Percentiles rank a stretch among this genome's conserved stretches.
Evolutionary conservation across 2,888 invertebrate species (phyloP).

Genomic region (Nudaria mundana): DNA sequence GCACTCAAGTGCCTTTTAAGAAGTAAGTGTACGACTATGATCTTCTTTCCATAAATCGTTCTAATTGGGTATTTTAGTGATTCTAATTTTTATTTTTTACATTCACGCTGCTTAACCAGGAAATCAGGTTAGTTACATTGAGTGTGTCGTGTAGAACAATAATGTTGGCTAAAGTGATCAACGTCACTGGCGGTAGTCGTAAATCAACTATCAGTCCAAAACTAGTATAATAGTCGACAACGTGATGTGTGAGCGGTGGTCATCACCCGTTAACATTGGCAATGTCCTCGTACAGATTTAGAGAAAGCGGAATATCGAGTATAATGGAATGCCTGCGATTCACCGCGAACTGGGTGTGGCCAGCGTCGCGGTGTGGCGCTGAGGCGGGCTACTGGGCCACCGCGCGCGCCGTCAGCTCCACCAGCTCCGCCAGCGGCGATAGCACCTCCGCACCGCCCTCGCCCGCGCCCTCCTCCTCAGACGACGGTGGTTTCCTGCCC

Average conservation of each 20-base stretch:
- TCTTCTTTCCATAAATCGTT: no score
- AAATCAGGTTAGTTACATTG: slow-evolving; percentile 66
- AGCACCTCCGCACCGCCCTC: slow-evolving; percentile 55
- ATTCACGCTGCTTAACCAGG: slow-evolving; percentile 50
- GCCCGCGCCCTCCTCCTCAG: slow-evolving; percentile 82
- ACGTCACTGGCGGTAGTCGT: not conserved
- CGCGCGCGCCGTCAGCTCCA: slow-evolving; percentile 41
- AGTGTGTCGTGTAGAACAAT: not conserved
- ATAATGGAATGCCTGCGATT: slow-evolving; percentile 84
- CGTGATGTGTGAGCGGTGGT: no score
- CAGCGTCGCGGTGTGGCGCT: slow-evolving; percentile 84
- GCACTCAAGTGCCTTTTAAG: slow-evolving; percentile 99
- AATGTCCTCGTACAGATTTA: slow-evolving; percentile 84
- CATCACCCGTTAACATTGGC: not conserved
- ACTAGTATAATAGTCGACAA: not conserved
- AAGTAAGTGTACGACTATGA: slow-evolving; percentile 93
- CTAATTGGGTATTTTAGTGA: no score
- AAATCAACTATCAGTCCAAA: no score
- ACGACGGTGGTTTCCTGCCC: slow-evolving; percentile 92
- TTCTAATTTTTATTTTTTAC: slow-evolving; percentile 16
- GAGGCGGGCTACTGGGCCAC: slow-evolving; percentile 51
- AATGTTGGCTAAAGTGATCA: not conserved
- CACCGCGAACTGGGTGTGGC: slow-evolving; percentile 87
- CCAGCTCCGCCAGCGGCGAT: slow-evolving; percentile 39
- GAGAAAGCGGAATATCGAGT: slow-evolving; percentile 97